A percentile compares a stretch with the other conserved stretches of the same genome.
These are phyloP conservation scores for pig (Sus scrofa) DNA, from an alignment of 2,113 vertebrate species.

Conservation along the genomic window DNA sequence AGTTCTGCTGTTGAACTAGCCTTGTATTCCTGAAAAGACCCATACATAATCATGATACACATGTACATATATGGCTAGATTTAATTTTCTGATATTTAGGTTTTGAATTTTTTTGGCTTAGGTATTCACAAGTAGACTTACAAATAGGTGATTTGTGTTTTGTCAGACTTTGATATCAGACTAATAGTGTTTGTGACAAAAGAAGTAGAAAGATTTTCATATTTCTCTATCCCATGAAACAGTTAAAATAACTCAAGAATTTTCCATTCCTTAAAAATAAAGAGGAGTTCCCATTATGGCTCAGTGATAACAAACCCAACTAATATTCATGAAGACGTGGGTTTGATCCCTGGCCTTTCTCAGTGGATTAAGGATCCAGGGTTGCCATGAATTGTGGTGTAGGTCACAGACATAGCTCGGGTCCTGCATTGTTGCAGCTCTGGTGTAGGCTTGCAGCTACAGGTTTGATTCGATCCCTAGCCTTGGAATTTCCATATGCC, in stretches of 20 bases:
- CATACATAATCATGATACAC: background rate
- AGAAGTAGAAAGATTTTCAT: background rate
- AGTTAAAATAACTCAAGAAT: constrained; percentile 9
- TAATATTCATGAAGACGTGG: too few relatives aligned
- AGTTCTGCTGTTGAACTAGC: background rate
- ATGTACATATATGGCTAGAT: background rate
- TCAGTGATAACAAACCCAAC: too few relatives aligned
- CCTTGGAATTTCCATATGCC: too few relatives aligned
- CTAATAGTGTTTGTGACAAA: background rate
- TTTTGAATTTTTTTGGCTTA: constrained; percentile 20
- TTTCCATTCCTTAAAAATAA: constrained; percentile 17
- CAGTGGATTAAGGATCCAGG: too few relatives aligned
- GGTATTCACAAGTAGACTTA: too few relatives aligned
- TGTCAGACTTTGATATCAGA: background rate
- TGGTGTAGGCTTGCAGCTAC: too few relatives aligned
- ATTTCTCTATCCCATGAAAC: background rate
- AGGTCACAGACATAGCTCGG: too few relatives aligned
- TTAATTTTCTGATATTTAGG: background rate
- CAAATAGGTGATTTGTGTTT: background rate
- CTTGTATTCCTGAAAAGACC: background rate
- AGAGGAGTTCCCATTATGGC: too few relatives aligned
- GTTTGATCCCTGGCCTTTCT: too few relatives aligned
- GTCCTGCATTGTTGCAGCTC: too few relatives aligned
- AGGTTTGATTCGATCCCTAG: too few relatives aligned
- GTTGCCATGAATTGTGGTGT: too few relatives aligned